These are phyloP conservation scores for Argynnis bischoffii DNA, from an alignment of 2,888 invertebrate genomes.

Conservation along the genomic window DNA sequence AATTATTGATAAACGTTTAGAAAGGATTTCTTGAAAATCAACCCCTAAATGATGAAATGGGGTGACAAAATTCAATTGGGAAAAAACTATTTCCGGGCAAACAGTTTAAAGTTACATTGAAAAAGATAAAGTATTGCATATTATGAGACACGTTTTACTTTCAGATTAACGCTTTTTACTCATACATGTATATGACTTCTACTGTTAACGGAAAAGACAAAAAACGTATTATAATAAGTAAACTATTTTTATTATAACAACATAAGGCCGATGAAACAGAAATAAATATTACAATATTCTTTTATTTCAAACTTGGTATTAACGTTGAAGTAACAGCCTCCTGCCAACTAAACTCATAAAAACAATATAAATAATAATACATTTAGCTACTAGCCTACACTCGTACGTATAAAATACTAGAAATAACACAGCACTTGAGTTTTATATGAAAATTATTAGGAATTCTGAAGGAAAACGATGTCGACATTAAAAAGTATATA, in stretches of 20 bases:
- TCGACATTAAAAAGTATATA: constrained; percentile 38
- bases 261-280: background rate
- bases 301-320: too few relatives aligned
- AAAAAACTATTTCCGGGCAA: too few relatives aligned
- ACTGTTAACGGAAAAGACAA: background rate
- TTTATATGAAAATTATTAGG: constrained; percentile 39
- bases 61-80: too few relatives aligned
- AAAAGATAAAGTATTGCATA: too few relatives aligned
- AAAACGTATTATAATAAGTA: constrained; percentile 10
- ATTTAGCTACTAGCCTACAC: background rate
- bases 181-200: background rate
- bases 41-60: too few relatives aligned
- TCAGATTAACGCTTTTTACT: background rate
- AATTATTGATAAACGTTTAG: too few relatives aligned
- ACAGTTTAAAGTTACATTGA: too few relatives aligned
- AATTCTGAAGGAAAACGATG: constrained; percentile 37
- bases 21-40: too few relatives aligned
- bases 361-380: constrained; percentile 8
- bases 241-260: constrained; percentile 7
- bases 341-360: constrained; percentile 2
- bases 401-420: background rate
- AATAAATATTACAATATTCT: too few relatives aligned
- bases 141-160: too few relatives aligned
- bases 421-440: constrained; percentile 8
- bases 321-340: background rate